Evolutionary conservation across 1,140 invertebrate species (phyloP).

Genomic region (Drosophila pallidifrons): DNA sequence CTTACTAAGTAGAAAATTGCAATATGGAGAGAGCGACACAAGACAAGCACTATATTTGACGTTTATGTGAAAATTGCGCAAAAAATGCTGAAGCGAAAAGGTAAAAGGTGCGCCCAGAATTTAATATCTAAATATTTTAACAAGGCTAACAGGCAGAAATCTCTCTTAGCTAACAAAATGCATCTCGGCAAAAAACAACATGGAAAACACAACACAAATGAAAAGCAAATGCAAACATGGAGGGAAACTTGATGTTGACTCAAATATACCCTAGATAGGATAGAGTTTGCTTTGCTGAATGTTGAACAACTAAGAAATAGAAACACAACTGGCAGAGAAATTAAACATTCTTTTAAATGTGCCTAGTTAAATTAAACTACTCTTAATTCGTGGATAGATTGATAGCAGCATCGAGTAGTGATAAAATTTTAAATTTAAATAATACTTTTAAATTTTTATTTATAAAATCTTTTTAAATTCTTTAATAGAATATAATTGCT

Average conservation of each 20-base stretch:
- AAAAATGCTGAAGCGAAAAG: background rate
- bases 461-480: no score
- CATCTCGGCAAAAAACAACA: constrained; percentile 23
- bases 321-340: background rate
- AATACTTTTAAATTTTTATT: no score
- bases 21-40: constrained; percentile 34
- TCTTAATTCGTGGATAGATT: no score
- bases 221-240: background rate
- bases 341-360: no score
- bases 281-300: no score
- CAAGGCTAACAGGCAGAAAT: constrained; percentile 27
- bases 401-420: no score
- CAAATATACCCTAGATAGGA: background rate
- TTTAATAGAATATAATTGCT: no score
- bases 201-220: background rate
- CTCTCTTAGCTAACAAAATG: constrained; percentile 23
- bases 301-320: no score
- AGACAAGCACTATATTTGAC: constrained; percentile 29
- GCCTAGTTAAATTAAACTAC: no score
- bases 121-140: constrained; percentile 67
- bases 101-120: constrained; percentile 32
- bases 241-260: background rate
- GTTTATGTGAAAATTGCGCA: constrained; percentile 6
- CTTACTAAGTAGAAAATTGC: constrained; percentile 54
- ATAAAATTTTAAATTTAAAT: no score